These are phyloP conservation scores for Crocallis elinguaria DNA, from an alignment of 2,888 invertebrate species.

Conservation along the genomic window DNA sequence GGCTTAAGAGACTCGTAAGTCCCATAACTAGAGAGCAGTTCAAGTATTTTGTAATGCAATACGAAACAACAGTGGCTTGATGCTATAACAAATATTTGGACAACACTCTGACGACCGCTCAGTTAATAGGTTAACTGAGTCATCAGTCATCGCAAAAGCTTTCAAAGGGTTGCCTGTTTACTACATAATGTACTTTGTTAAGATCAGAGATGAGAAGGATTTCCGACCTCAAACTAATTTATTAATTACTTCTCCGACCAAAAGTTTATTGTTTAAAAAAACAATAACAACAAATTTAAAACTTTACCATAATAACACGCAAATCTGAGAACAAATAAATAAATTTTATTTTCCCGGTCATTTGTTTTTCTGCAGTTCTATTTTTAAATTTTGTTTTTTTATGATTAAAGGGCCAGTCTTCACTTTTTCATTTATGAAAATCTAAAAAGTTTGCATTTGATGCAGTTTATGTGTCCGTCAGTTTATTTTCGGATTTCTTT, in stretches of 20 bases:
- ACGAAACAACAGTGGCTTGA: slow-evolving; percentile 32
- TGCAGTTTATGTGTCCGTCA: too few species aligned
- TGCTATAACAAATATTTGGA: slow-evolving; percentile 49
- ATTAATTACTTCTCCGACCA: not conserved
- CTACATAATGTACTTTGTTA: slow-evolving; percentile 12
- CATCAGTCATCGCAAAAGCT: slow-evolving; percentile 63
- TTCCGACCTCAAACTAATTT: not conserved
- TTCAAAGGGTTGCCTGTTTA: slow-evolving; percentile 46
- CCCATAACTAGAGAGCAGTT: not conserved
- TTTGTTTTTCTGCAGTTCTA: too few species aligned
- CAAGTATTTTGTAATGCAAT: slow-evolving; percentile 33
- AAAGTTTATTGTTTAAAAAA: not conserved
- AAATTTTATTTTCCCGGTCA: too few species aligned
- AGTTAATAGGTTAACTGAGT: slow-evolving; percentile 59
- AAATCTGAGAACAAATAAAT: too few species aligned
- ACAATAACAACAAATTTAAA: too few species aligned
- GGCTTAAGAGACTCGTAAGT: not conserved
- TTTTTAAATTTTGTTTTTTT: too few species aligned
- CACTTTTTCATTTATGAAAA: too few species aligned
- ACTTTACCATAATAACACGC: too few species aligned
- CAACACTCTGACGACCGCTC: slow-evolving; percentile 41
- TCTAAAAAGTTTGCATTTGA: too few species aligned
- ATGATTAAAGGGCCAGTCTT: too few species aligned
- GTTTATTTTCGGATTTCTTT: too few species aligned
- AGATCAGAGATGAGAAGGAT: slow-evolving; percentile 23